A percentile compares a stretch with the other conserved stretches of the same genome.
phyloP scores from a whole-genome alignment of 2,113 vertebrate species.

The Melanerpes aurifrons region DNA sequence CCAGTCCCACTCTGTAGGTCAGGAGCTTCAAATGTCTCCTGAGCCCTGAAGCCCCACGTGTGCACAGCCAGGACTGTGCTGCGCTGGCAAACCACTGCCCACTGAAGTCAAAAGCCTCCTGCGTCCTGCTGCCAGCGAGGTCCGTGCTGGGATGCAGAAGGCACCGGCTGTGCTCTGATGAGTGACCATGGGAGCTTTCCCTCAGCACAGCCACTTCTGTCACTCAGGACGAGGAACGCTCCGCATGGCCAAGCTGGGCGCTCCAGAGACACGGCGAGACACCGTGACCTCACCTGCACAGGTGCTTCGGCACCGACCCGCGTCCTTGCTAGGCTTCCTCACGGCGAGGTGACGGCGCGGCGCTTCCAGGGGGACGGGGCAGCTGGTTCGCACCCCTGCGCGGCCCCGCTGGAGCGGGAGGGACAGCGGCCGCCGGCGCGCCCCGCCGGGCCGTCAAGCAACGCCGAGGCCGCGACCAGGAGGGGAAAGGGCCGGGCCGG shows the following conservation, averaged over 20 bases:
- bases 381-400: neutral
- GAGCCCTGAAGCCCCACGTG: neutral
- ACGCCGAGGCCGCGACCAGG: neutral
- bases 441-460: neutral
- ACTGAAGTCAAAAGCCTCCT: neutral
- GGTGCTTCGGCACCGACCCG: neutral
- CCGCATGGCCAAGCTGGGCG: no score
- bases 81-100: neutral
- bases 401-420: neutral
- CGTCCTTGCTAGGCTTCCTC: neutral
- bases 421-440: no score
- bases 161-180: neutral
- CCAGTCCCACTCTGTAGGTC: accelerated
- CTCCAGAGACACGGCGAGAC: neutral
- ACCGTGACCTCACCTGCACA: neutral
- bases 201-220: neutral
- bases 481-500: no score
- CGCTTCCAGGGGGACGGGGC: no score
- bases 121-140: no score
- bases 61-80: neutral
- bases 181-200: neutral
- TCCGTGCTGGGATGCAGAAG: neutral
- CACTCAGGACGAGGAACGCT: no score
- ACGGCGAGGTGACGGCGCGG: no score
- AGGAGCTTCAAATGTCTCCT: neutral